These are phyloP conservation scores for Hofmannophila pseudospretella DNA, from an alignment of 2,888 invertebrate species.

Conservation along the genomic window DNA sequence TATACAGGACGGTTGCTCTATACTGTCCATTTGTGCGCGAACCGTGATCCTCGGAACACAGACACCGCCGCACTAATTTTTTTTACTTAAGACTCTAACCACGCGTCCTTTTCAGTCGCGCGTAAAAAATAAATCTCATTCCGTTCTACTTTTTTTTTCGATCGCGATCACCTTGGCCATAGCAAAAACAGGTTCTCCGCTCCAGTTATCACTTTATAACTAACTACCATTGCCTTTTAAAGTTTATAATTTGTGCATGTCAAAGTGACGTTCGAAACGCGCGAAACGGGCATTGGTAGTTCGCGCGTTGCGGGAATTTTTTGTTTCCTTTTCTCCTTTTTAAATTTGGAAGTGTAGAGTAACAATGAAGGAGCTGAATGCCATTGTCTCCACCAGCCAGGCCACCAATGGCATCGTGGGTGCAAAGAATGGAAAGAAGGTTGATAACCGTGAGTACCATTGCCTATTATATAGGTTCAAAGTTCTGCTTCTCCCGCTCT, in stretches of 20 bases:
- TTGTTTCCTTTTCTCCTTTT: conserved; percentile 17
- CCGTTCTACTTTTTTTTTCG: conserved; percentile 24
- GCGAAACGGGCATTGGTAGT: too few relatives aligned
- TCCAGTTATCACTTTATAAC: conserved; percentile 29
- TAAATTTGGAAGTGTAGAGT: conserved; percentile 15
- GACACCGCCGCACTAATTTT: not conserved
- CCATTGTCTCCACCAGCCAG: conserved; percentile 40
- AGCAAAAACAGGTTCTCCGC: conserved; percentile 38
- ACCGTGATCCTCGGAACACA: conserved; percentile 8
- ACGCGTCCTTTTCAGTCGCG: conserved; percentile 12
- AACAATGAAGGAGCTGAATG: conserved; percentile 60
- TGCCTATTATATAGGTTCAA: not conserved
- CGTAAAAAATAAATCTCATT: conserved; percentile 10
- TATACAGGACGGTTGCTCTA: not conserved
- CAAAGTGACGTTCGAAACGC: conserved; percentile 68
- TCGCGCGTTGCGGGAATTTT: conserved; percentile 18
- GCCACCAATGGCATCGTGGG: conserved; percentile 47
- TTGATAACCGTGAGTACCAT: conserved; percentile 46
- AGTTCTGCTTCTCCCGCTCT: not conserved
- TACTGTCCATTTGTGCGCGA: conserved; percentile 14
- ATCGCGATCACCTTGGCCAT: conserved; percentile 57
- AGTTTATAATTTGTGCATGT: conserved; percentile 32
- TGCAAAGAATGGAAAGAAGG: conserved; percentile 54
- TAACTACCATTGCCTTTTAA: conserved; percentile 38
- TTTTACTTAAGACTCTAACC: not conserved